phyloP scores from a whole-genome alignment of 1,140 invertebrate species.

The Aphelinus certus region DNA sequence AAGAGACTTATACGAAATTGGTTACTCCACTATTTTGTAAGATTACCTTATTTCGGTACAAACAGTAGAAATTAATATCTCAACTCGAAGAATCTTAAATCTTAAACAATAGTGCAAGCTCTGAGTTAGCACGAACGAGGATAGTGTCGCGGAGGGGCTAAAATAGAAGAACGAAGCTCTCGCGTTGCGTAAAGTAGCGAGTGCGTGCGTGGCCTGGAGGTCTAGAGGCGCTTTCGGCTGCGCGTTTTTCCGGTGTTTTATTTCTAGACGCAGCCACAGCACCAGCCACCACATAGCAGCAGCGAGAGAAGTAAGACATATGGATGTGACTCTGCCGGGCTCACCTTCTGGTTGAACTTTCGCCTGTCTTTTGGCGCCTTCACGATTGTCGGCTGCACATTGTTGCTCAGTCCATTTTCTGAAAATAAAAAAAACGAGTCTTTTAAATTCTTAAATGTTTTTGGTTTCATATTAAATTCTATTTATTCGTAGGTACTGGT shows the following conservation, averaged over 20 bases:
- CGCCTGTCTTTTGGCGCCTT: constrained; percentile 70
- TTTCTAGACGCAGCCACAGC: constrained; percentile 9
- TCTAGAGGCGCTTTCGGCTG: constrained; percentile 8
- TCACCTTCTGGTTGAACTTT: constrained; percentile 72
- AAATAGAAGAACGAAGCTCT: constrained; percentile 29
- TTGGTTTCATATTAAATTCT: no score
- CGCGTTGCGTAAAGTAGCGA: constrained; percentile 26
- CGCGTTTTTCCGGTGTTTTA: constrained; percentile 22
- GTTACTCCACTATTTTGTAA: no score
- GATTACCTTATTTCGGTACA: no score
- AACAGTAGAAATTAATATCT: no score
- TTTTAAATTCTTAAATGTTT: no score
- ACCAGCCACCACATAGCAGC: no score
- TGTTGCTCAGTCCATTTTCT: constrained; percentile 59
- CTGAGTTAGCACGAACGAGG: not conserved
- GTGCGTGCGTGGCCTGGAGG: constrained; percentile 12
- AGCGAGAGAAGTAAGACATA: no score
- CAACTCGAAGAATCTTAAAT: no score
- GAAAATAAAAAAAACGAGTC: constrained; percentile 44
- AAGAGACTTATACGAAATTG: no score
- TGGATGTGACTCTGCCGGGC: not conserved
- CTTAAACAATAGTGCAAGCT: no score
- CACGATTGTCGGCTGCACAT: constrained; percentile 63
- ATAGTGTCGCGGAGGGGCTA: constrained; percentile 17
- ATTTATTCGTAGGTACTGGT: no score